Conservation (phyloP, 2,797 vertebrate genomes). For the Hoplostethus atlanticus region DNA sequence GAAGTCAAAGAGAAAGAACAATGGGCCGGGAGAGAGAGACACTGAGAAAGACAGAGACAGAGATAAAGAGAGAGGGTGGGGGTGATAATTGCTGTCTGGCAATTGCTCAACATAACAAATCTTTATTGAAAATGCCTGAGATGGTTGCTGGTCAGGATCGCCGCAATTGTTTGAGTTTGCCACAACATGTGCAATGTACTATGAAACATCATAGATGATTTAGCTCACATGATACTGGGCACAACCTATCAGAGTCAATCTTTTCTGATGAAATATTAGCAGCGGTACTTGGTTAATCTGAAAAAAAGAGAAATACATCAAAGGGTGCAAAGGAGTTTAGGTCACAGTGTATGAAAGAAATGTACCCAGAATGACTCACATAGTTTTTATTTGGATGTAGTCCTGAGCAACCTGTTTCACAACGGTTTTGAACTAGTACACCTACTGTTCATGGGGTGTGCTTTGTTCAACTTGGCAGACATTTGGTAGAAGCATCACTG, state of each 20-base stretch:
- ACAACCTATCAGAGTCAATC: neutral
- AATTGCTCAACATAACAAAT: constrained; percentile 1
- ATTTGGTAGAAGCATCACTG: neutral
- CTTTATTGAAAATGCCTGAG: neutral
- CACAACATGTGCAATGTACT: neutral
- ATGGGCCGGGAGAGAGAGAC: neutral
- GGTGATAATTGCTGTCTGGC: neutral
- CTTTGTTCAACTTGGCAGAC: neutral
- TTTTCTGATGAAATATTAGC: neutral
- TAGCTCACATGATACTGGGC: neutral
- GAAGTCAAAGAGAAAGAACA: neutral
- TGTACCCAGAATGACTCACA: neutral
- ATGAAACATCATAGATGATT: neutral
- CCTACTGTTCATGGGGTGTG: neutral
- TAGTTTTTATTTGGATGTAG: neutral
- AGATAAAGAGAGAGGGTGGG: neutral
- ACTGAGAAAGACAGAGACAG: neutral
- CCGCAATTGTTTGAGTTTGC: neutral
- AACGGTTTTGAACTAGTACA: neutral
- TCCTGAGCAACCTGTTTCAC: neutral
- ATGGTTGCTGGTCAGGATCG: constrained; percentile 8
- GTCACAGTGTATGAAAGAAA: constrained; percentile 6
- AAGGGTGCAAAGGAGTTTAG: neutral
- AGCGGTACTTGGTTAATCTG: neutral
- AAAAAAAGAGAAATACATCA: neutral